Evolutionary conservation across 2,797 vertebrate species (phyloP), one percentile per base, ranked within the genome.

Genomic region (Melanotaenia parkinsoni): DNA sequence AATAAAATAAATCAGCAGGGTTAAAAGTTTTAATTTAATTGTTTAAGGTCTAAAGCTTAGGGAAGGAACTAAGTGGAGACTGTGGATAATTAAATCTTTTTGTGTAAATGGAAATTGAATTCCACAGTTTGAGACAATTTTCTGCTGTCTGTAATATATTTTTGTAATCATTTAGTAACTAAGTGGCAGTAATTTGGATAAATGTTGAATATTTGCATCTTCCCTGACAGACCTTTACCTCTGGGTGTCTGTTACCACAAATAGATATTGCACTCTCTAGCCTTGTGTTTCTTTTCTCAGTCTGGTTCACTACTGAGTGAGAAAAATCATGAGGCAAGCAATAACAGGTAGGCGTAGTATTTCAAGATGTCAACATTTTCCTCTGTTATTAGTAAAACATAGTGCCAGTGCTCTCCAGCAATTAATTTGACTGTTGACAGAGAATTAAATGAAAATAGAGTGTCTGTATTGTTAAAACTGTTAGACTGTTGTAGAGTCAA

Each of bases 61-160:
- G 10, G 67, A 58, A 37, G 45, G 13, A 57, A 37, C 18, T 64
- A 68, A 58, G 37, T 30, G 66, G 68, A 77, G 71, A 85, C 77
- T 72, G 70, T 67, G 83, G 71, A 87, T 93, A 91, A 92, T 91
- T 87, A 89, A 68, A 87, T 79, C 87, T 89, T 89, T 90, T 86
- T 77, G 82, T 81, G 78, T 89, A 87, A 91, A 89, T 82, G 90
- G 89, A 84, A 80, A 83, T 68, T 72, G 68, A 74, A 58, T 80
- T 81, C 62, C 59, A 47, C 82, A 82, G 76, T 90, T 87, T 74
- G 62, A 67, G 67, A 90, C 74, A 69, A 72, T 70, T 71, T 72
- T 37, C 60, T 28, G 54, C 73, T 73, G 63, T 80, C 80, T 83
- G 61, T 86, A 81, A 87, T 67, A 67, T 72, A 18, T 79, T 87